These are phyloP conservation scores for Dusona sp. DNA, from an alignment of 2,888 invertebrate species.

Conservation along the genomic window DNA sequence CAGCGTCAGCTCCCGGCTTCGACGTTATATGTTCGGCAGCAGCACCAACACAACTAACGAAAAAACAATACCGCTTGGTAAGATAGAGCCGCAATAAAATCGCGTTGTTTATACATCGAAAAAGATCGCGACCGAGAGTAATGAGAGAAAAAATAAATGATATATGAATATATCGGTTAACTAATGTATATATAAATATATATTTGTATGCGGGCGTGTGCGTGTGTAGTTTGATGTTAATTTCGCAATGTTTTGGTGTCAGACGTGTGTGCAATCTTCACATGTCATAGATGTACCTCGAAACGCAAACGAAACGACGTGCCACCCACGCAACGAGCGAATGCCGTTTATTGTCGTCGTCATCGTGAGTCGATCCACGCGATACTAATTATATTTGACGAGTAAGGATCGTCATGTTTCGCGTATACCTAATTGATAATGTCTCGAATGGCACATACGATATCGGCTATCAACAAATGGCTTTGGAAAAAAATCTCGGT, in stretches of 20 bases:
- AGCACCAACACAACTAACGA: constrained; percentile 43
- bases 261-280: constrained; percentile 66
- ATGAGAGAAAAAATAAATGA: constrained; percentile 71
- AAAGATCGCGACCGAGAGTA: constrained; percentile 70
- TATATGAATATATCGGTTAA: background rate
- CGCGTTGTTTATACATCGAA: constrained; percentile 61
- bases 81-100: constrained; percentile 44
- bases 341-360: constrained; percentile 52
- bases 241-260: constrained; percentile 80
- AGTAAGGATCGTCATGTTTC: constrained; percentile 28
- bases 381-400: constrained; percentile 31
- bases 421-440: constrained; percentile 24
- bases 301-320: constrained; percentile 63
- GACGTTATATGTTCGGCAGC: constrained; percentile 52
- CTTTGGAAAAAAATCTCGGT: background rate
- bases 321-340: constrained; percentile 76
- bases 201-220: constrained; percentile 46
- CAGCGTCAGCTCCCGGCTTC: constrained; percentile 53
- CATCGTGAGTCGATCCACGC: constrained; percentile 40
- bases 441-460: background rate
- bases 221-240: constrained; percentile 79
- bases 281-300: constrained; percentile 72
- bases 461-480: constrained; percentile 39
- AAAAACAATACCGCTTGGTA: constrained; percentile 76
- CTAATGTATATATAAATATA: background rate